Base-by-base conservation (phyloP, 2,113 vertebrate species). In the Solea solea region DNA sequence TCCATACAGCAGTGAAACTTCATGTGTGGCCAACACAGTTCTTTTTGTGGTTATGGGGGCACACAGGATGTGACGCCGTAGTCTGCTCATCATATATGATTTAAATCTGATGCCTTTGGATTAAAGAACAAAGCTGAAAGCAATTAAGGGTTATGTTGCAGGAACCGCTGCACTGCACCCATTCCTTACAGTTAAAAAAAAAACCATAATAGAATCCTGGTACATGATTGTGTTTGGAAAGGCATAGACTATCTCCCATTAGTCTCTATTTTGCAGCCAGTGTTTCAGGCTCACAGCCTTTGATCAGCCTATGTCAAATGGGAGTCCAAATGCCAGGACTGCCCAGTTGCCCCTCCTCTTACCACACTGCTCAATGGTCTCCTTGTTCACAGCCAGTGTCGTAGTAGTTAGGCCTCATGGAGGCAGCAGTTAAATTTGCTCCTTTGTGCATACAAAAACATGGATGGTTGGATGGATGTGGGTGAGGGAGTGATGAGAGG, bases 351-450 rank as follows among this genome's bases (percentile, higher is more conserved):
- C 74, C 82, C 84, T 69, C 85, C 84, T 78, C 74, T 74, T 34
- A 41, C 68, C 52, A 28, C 69, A 16, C 15, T 9, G 14, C 78
- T 92, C 86, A 94, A 92, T 92, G 82, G 65, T n/a, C 50, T 76
- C 73, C 83, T 93, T 92, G 93, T 93, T 92, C 56, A 10, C 27
- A 87, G 73, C 72, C 56, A 83, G 27, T 72, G 82, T 68, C 78
- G 82, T 72, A 89, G 82, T 87, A 89, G 86, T 78, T 72, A 78
- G 73, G 70, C 77, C 76, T 83, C 63, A 46, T 82, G 74, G 81
- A 79, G 68, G 71, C 70, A 64, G 74, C 73, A 40, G 81, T 83
- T 85, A 70, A 79, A 80, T 60, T 70, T 78, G 66, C 55, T 57
- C 64, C 65, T 83, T 82, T 86, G 76, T 64, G 64, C 70, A 56